phyloP scores from a whole-genome alignment of 2,888 invertebrate genomes.

The Pegoplata infirma region DNA sequence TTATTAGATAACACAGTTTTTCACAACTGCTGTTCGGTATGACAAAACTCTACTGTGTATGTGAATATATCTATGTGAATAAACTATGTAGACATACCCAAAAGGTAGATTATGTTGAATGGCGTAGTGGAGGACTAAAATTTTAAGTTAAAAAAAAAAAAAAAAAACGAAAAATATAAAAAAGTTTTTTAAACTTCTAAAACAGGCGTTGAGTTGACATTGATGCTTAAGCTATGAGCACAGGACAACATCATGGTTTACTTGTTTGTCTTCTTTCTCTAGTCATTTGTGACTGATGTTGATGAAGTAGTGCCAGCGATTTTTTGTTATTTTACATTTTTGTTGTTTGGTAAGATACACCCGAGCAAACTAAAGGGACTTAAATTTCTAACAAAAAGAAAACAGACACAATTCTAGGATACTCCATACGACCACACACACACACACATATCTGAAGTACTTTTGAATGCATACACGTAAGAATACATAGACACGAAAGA shows the following conservation, averaged over 20 bases:
- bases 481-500: no score
- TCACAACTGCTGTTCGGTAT: no score
- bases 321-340: slow-evolving; percentile 23
- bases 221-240: slow-evolving; percentile 48
- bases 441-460: no score
- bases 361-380: not conserved
- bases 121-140: not conserved
- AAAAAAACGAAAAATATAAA: not conserved
- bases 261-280: slow-evolving; percentile 34
- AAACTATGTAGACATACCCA: slow-evolving; percentile 4
- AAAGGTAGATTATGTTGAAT: slow-evolving; percentile 35
- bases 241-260: slow-evolving; percentile 42
- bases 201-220: slow-evolving; percentile 57
- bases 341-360: slow-evolving; percentile 11
- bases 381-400: not conserved
- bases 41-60: no score
- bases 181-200: slow-evolving; percentile 42
- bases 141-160: slow-evolving; percentile 23
- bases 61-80: not conserved
- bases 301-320: slow-evolving; percentile 36
- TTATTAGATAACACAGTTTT: no score
- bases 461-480: no score
- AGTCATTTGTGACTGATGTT: slow-evolving; percentile 41
- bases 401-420: not conserved
- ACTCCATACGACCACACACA: not conserved